Conservation (phyloP, 2,113 vertebrate genomes). For the Pomatostomus ruficeps region DNA sequence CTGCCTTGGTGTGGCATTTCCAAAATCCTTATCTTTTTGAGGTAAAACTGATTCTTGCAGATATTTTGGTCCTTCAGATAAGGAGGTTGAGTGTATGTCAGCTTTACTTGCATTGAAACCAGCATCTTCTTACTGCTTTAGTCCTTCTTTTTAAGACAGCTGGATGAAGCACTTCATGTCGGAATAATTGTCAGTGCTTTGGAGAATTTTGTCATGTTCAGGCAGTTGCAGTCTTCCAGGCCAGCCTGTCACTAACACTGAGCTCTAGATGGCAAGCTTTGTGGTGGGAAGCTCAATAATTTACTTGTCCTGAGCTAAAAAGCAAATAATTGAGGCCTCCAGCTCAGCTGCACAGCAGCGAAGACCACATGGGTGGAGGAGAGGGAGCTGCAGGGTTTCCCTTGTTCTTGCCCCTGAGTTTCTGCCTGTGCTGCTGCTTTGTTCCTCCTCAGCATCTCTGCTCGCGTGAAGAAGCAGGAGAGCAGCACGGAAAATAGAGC, state of each 20-base stretch:
- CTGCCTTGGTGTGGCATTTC: neutral
- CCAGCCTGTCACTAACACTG: neutral
- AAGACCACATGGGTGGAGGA: neutral
- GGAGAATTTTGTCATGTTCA: neutral
- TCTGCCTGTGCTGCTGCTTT: neutral
- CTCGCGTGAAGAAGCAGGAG: neutral
- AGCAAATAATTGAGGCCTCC: neutral
- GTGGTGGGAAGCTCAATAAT: neutral
- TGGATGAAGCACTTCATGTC: neutral
- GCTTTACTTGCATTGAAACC: neutral
- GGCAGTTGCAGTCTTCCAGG: neutral
- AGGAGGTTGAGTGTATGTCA: neutral
- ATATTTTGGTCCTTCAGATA: neutral
- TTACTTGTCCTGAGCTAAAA: neutral
- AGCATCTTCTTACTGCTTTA: neutral
- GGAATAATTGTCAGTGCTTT: fast-evolving
- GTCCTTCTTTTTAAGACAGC: neutral
- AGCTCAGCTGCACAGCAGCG: neutral
- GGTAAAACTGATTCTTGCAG: neutral
- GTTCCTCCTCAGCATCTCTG: neutral
- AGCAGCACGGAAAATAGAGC: conserved; percentile 37
- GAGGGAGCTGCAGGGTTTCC: neutral
- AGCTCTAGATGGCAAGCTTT: neutral
- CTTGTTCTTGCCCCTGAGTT: neutral
- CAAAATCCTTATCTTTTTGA: neutral